Percentiles rank a stretch among this genome's conserved stretches.
Conservation (phyloP, 2,888 invertebrate genomes). For the Chaitophorus viminalis region DNA sequence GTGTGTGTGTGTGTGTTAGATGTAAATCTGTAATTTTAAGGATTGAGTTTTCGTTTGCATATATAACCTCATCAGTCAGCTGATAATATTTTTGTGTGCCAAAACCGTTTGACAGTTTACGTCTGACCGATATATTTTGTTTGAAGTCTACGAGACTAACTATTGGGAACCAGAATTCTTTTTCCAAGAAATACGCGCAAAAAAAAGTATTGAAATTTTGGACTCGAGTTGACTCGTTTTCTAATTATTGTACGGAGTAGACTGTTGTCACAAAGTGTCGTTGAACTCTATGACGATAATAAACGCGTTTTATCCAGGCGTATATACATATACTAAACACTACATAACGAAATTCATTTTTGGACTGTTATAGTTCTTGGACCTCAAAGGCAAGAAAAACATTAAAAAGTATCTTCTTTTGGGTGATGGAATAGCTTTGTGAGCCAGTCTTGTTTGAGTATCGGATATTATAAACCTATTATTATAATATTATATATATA, state of each 20-base stretch:
- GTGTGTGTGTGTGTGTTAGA: too few relatives aligned
- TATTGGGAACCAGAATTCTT: slow-evolving; percentile 31
- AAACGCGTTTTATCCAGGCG: not conserved
- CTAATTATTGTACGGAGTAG: not conserved
- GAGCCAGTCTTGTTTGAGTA: too few relatives aligned
- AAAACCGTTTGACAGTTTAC: slow-evolving; percentile 46
- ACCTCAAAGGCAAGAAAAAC: too few relatives aligned
- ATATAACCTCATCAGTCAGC: slow-evolving; percentile 13
- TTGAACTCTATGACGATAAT: not conserved
- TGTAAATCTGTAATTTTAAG: not conserved
- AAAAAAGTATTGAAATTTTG: not conserved
- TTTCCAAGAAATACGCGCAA: not conserved
- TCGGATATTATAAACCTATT: too few relatives aligned
- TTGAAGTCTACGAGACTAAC: slow-evolving; percentile 36
- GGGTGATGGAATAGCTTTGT: too few relatives aligned
- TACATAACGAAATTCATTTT: too few relatives aligned
- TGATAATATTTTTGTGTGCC: slow-evolving; percentile 31
- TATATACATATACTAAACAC: too few relatives aligned
- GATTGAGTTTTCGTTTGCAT: slow-evolving; percentile 10
- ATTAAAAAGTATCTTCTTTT: too few relatives aligned
- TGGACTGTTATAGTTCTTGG: too few relatives aligned
- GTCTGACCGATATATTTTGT: slow-evolving; percentile 50
- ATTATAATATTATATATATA: too few relatives aligned
- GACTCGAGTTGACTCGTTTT: not conserved
- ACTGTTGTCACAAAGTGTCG: not conserved